A percentile compares a stretch with the other conserved stretches of the same genome.
These are phyloP conservation scores for Zalophus californianus DNA, from an alignment of 2,797 vertebrate genomes.

Conservation along the genomic window DNA sequence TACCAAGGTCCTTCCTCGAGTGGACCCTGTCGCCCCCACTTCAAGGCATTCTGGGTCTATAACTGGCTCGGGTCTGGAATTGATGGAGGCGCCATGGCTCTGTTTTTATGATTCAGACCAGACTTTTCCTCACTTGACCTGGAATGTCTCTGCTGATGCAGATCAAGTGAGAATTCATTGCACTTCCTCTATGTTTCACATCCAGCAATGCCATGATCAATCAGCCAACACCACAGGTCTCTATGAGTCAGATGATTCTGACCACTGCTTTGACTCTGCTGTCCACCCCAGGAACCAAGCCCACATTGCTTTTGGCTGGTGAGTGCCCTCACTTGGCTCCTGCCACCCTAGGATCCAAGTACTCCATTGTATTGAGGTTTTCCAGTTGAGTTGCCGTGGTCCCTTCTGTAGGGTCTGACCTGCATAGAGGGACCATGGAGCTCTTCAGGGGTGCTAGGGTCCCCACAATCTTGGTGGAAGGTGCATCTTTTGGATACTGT, in stretches of 20 bases:
- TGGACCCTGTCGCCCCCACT: neutral
- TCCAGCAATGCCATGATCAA: neutral
- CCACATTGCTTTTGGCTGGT: neutral
- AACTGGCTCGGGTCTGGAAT: neutral
- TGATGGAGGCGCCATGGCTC: neutral
- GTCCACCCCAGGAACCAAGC: neutral
- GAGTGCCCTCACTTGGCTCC: no score
- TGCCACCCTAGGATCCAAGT: neutral
- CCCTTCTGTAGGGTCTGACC: neutral
- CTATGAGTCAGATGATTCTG: neutral
- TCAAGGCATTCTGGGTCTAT: neutral
- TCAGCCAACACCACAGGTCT: neutral
- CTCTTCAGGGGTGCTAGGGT: neutral
- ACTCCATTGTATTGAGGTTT: no score
- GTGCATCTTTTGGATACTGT: neutral
- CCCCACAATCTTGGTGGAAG: neutral
- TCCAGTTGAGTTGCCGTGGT: neutral
- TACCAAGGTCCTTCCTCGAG: neutral
- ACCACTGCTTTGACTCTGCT: neutral
- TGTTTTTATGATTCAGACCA: neutral
- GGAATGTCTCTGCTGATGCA: neutral
- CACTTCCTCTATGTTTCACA: neutral
- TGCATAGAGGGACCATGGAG: neutral
- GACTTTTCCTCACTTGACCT: neutral
- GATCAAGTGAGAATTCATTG: neutral